Evolutionary conservation across 2,888 invertebrate genomes (phyloP).

Genomic region (Tenthredo distinguenda): DNA sequence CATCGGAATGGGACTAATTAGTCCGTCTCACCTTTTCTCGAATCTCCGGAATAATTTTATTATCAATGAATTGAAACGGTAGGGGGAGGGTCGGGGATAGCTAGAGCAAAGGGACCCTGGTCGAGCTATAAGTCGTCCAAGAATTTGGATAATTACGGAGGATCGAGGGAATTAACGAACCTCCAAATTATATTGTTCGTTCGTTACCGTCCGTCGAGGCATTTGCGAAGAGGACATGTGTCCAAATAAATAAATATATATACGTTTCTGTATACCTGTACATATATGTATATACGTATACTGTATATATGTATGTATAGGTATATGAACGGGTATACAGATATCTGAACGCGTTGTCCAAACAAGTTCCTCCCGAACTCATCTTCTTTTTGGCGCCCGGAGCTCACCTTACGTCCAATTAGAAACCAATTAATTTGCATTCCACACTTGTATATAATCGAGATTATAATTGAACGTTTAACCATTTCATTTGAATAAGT

Average conservation of each 20-base stretch:
- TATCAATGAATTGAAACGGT: conserved; percentile 15
- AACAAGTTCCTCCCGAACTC: conserved; percentile 40
- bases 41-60: conserved; percentile 31
- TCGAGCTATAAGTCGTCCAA: neutral
- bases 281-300: neutral
- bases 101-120: neutral
- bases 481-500: conserved; percentile 41
- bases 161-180: conserved; percentile 2
- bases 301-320: neutral
- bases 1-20: conserved; percentile 75
- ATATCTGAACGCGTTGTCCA: conserved; percentile 41
- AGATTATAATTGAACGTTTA: conserved; percentile 48
- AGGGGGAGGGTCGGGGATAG: neutral
- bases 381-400: conserved; percentile 44
- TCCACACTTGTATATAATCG: conserved; percentile 41
- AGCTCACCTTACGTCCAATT: conserved; percentile 45
- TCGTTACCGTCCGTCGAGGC: neutral
- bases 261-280: neutral
- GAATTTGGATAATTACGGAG: neutral
- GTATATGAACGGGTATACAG: neutral
- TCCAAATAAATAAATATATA: conserved; percentile 24
- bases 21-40: conserved; percentile 64
- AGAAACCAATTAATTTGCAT: conserved; percentile 53
- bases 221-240: conserved; percentile 22
- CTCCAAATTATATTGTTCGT: neutral